These are phyloP conservation scores for Tyrannus savana DNA, from an alignment of 2,113 vertebrate genomes.

Conservation along the genomic window DNA sequence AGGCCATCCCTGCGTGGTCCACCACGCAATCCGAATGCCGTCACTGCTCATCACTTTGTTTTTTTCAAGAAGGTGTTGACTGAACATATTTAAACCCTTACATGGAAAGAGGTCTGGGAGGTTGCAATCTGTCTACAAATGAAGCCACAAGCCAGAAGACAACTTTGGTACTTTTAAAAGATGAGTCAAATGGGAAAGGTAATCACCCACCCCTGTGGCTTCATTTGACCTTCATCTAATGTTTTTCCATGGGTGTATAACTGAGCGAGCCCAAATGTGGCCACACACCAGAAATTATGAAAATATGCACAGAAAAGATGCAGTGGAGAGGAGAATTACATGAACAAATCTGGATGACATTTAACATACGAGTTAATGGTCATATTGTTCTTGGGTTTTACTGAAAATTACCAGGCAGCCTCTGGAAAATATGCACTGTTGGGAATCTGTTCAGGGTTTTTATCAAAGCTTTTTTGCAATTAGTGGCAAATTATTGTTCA, in stretches of 20 bases:
- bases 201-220: not conserved
- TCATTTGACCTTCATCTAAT: not conserved
- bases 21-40: not conserved
- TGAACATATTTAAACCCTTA: not conserved
- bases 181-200: not conserved
- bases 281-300: not conserved
- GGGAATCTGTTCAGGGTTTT: constrained; percentile 27
- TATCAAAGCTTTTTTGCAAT: constrained; percentile 51
- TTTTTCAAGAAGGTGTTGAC: not conserved
- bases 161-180: not conserved
- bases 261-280: not conserved
- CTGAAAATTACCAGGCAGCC: constrained; percentile 8
- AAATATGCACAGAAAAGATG: not conserved
- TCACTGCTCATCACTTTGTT: not conserved
- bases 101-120: not conserved
- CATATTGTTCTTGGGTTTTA: constrained; percentile 38
- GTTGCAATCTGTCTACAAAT: not conserved
- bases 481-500: constrained; percentile 43
- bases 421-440: constrained; percentile 41
- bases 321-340: not conserved
- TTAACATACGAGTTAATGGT: constrained; percentile 41
- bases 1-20: no score
- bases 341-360: constrained; percentile 46
- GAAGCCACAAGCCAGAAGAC: not conserved
- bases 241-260: not conserved